Conservation (phyloP, 1,140 invertebrate genomes). For the Pseudomyrmex cubaensis region DNA sequence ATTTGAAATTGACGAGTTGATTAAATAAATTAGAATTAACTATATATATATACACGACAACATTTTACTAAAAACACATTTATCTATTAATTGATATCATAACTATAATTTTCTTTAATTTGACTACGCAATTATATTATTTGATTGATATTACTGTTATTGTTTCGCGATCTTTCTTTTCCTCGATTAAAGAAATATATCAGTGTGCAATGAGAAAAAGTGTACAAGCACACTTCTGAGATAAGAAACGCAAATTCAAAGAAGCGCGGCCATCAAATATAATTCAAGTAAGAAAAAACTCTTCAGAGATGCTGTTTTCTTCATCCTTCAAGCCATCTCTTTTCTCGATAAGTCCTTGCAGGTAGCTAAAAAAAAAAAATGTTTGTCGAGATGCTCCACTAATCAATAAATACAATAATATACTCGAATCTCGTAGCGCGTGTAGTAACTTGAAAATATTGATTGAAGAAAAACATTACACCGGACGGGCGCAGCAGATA, state of each 20-base stretch:
- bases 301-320: neutral
- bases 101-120: neutral
- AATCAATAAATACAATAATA: conserved; percentile 24
- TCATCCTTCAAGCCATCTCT: neutral
- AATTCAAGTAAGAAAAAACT: neutral
- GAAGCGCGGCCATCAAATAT: conserved; percentile 4
- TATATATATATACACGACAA: neutral
- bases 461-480: neutral
- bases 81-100: neutral
- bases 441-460: neutral
- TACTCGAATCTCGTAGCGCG: neutral
- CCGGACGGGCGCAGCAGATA: neutral
- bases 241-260: neutral
- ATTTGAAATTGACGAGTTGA: neutral
- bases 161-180: neutral
- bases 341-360: neutral
- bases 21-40: neutral
- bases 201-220: neutral
- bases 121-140: neutral
- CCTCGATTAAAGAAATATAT: neutral
- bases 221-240: neutral
- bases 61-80: neutral
- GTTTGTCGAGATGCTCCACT: neutral
- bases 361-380: neutral
- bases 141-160: conserved; percentile 6